These are phyloP conservation scores for Steinernema khuongi DNA, from an alignment of 1,140 invertebrate genomes.

Conservation along the genomic window DNA sequence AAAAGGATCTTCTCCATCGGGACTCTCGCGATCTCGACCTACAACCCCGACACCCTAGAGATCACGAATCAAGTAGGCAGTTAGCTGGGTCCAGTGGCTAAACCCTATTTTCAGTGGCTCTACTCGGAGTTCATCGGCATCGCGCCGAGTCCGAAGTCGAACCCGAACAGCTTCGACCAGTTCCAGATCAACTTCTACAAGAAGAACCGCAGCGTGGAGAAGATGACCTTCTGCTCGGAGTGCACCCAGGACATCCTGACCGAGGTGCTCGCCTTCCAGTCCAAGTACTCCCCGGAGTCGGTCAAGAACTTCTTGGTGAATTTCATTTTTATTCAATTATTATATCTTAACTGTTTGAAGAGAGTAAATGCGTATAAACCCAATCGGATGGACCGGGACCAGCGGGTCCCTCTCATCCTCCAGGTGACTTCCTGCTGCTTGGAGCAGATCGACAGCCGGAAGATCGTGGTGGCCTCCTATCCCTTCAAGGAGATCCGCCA, in stretches of 20 bases:
- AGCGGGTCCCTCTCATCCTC: constrained; percentile 75
- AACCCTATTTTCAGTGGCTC: constrained; percentile 61
- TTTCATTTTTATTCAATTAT: constrained; percentile 41
- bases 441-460: constrained; percentile 68
- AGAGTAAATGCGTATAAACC: constrained; percentile 84
- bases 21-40: constrained; percentile 87
- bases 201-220: constrained; percentile 74
- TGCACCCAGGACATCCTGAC: constrained; percentile 83
- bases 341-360: constrained; percentile 62
- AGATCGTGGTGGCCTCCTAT: constrained; percentile 72
- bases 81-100: constrained; percentile 65
- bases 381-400: constrained; percentile 78
- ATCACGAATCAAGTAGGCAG: constrained; percentile 86
- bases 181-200: constrained; percentile 82
- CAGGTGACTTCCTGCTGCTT: constrained; percentile 82
- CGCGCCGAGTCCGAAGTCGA: constrained; percentile 58
- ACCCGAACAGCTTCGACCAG: constrained; percentile 64
- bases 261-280: constrained; percentile 74
- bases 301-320: constrained; percentile 38
- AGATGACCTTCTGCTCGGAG: constrained; percentile 95
- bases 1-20: constrained; percentile 95
- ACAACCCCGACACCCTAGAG: constrained; percentile 86
- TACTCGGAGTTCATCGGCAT: constrained; percentile 64
- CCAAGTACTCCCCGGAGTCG: constrained; percentile 43
- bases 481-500: constrained; percentile 86